Evolutionary conservation across 1,140 invertebrate genomes (phyloP).

Genomic region (Neodiprion fabricii): DNA sequence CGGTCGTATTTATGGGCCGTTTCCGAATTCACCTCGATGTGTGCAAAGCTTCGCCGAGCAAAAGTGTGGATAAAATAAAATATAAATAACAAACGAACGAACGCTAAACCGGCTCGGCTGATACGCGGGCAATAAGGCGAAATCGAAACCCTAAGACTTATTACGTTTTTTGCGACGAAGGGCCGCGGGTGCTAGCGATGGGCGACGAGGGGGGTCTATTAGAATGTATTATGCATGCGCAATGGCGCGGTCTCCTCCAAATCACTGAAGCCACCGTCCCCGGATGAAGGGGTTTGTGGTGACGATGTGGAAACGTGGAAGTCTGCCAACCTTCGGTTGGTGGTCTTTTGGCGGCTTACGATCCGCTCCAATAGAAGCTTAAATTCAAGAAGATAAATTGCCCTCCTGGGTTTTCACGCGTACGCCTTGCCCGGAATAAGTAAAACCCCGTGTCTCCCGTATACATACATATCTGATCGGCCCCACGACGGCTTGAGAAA

Average conservation of each 20-base stretch:
- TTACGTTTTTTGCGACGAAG: neutral
- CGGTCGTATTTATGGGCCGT: neutral
- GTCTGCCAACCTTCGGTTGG: neutral
- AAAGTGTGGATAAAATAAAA: neutral
- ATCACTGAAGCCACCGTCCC: constrained; percentile 4
- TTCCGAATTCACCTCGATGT: neutral
- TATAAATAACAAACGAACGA: neutral
- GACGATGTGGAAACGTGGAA: constrained; percentile 4
- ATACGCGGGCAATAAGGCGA: neutral
- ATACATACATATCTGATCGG: too few species aligned
- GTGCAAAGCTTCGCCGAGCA: neutral
- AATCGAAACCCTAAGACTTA: neutral
- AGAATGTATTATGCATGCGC: constrained; percentile 53
- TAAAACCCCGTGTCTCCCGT: neutral
- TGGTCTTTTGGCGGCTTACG: constrained; percentile 4
- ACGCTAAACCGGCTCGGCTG: too few species aligned
- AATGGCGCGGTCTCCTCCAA: constrained; percentile 37
- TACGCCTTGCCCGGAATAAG: neutral
- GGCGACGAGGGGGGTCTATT: constrained; percentile 37
- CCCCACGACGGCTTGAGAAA: too few species aligned
- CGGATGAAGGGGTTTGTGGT: constrained; percentile 4
- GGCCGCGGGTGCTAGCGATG: neutral
- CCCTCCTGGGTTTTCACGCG: constrained; percentile 3
- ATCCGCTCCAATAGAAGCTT: constrained; percentile 5
- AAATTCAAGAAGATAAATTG: constrained; percentile 6